These are phyloP conservation scores for Propsilocerus akamusi DNA, from an alignment of 1,140 invertebrate genomes.

Conservation along the genomic window DNA sequence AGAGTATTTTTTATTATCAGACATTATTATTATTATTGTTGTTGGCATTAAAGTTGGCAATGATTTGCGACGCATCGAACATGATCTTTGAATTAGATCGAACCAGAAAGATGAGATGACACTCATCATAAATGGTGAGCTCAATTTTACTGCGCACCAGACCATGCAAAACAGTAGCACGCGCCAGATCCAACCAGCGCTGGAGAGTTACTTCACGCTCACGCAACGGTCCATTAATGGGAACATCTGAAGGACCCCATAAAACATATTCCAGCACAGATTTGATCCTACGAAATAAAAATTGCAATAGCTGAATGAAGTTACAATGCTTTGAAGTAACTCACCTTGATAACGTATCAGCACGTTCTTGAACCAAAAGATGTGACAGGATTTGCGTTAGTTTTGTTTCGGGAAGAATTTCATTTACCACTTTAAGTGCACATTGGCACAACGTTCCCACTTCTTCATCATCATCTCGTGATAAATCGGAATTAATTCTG, in stretches of 20 bases:
- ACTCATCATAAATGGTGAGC: slow-evolving; percentile 57
- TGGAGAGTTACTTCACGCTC: slow-evolving; percentile 52
- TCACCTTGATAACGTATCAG: slow-evolving; percentile 40
- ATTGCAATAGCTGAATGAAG: neutral
- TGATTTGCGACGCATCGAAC: slow-evolving; percentile 44
- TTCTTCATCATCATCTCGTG: slow-evolving; percentile 32
- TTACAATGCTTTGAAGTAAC: slow-evolving; percentile 15
- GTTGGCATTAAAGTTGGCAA: slow-evolving; percentile 11
- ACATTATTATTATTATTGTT: neutral
- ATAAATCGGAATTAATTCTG: slow-evolving; percentile 37
- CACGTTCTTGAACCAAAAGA: slow-evolving; percentile 45
- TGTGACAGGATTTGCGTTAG: slow-evolving; percentile 45
- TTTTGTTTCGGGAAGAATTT: slow-evolving; percentile 40
- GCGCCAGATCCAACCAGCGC: slow-evolving; percentile 64
- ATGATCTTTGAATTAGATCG: slow-evolving; percentile 59
- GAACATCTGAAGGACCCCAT: slow-evolving; percentile 64
- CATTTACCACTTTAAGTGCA: slow-evolving; percentile 45
- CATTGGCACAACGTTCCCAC: slow-evolving; percentile 59
- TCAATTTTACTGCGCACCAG: slow-evolving; percentile 50
- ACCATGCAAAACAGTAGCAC: slow-evolving; percentile 60
- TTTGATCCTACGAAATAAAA: slow-evolving; percentile 30
- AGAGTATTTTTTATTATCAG: too few relatives aligned
- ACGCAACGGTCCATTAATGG: slow-evolving; percentile 37
- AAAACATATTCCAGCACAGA: slow-evolving; percentile 63
- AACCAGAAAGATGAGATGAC: slow-evolving; percentile 62